phyloP scores from a whole-genome alignment of 2,888 invertebrate species.

The Actias luna region DNA sequence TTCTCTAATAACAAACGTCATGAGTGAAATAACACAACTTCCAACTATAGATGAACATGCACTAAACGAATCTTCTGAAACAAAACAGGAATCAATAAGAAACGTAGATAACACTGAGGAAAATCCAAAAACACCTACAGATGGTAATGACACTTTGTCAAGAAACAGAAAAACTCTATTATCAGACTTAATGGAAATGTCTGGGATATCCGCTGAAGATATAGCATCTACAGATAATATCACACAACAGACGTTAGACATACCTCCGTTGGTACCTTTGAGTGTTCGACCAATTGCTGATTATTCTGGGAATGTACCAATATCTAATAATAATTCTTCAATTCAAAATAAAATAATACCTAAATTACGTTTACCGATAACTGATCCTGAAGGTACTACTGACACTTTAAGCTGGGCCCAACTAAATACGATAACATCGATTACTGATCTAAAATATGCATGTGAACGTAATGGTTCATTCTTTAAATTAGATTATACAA shows the following conservation, averaged over 20 bases:
- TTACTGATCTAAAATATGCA: constrained; percentile 57
- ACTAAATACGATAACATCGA: constrained; percentile 49
- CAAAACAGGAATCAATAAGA: not conserved
- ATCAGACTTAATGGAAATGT: constrained; percentile 76
- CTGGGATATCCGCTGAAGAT: constrained; percentile 69
- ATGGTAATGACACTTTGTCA: constrained; percentile 15
- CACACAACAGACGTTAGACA: constrained; percentile 6
- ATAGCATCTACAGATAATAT: constrained; percentile 25
- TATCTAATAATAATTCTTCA: not conserved
- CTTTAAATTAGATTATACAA: constrained; percentile 59
- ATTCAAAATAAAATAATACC: constrained; percentile 8
- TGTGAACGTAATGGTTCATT: constrained; percentile 51
- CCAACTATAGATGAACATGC: not conserved
- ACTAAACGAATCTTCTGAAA: not conserved
- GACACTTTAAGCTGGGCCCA: constrained; percentile 16
- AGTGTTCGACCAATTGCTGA: not conserved
- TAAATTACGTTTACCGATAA: not conserved
- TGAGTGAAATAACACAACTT: not conserved
- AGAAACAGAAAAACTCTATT: constrained; percentile 56
- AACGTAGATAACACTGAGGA: not conserved
- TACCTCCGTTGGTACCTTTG: not conserved
- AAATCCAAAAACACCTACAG: constrained; percentile 22
- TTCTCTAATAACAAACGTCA: not conserved
- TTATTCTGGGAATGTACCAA: not conserved
- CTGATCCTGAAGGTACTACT: not conserved